Evolutionary conservation across 2,888 invertebrate species (phyloP), one percentile per base, ranked within the genome.

Genomic region (Julus scanicus): DNA sequence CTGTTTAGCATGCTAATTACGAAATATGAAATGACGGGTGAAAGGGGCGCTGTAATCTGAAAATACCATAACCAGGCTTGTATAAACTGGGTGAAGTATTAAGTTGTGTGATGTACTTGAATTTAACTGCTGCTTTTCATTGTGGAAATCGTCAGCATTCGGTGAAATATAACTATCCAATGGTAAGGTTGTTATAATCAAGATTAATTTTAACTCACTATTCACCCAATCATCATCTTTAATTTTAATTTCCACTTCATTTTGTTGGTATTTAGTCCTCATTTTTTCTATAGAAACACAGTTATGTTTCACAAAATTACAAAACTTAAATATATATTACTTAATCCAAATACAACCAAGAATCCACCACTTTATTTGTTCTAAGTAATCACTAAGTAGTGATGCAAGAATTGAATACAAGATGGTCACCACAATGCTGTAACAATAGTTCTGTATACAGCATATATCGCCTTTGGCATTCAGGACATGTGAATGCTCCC

Each of bases 81-180:
- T 17, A 17, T 57, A 57, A 17, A 17, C 5, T 57, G 57, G 13
- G 63, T 20, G 20, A 63, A 20, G 63, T 63, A 6, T 63, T 63
- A n/a, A 63, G 57, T 63, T 17, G n/a, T 63, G 57, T n/a, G n/a
- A 17, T 63, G 57, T 17, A 63, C n/a, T 63, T 63, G 71, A 71
- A 71, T 71, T 71, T 71, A 71, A 71, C 71, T 71, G 71, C 71
- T 71, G 71, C 71, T 29, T 71, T 71, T 71, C 29, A 9, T 71
- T 71, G 11, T 29, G 71, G 71, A 29, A 71, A 71, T 71, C 71
- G 29, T 29, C 71, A 71, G 71, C 29, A 71, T 71, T 71, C 71
- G 29, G 9, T 29, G 71, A 6, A 29, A 71, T 71, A 71, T 71
- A 29, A 71, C 71, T 71, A 71, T 29, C 71, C 71, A 11, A 71